Evolutionary conservation across 2,113 vertebrate genomes (phyloP).

Genomic region (Hyperopisus bebe): DNA sequence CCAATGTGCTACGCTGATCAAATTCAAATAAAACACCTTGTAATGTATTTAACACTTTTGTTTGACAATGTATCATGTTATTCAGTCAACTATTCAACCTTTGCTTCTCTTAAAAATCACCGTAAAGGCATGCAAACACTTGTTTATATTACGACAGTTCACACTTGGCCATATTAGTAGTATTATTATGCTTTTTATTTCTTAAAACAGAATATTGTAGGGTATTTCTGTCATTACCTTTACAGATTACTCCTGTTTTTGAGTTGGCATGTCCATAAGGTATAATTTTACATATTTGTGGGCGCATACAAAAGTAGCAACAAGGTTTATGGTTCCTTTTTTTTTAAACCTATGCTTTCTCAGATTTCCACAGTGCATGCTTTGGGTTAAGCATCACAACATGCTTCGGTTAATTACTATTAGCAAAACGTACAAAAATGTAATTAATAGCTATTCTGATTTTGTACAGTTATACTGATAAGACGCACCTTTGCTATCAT

Average conservation of each 20-base stretch:
- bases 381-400: slow-evolving; percentile 21
- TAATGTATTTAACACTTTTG: neutral
- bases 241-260: neutral
- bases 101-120: neutral
- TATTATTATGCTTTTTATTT: neutral
- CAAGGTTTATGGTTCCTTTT: slow-evolving; percentile 15
- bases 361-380: slow-evolving; percentile 21
- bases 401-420: slow-evolving; percentile 18
- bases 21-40: neutral
- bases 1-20: neutral
- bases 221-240: neutral
- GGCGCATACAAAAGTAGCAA: neutral
- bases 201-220: neutral
- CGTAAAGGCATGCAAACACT: neutral
- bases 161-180: neutral
- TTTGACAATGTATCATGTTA: neutral
- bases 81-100: neutral
- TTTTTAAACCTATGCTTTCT: slow-evolving; percentile 15
- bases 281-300: neutral
- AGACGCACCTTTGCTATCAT: slow-evolving; percentile 11
- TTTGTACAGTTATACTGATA: neutral
- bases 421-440: neutral
- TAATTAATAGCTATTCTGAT: neutral
- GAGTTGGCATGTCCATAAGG: neutral
- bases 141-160: neutral